These are phyloP conservation scores for Taenioides sp. DNA, from an alignment of 2,797 vertebrate species.

Conservation along the genomic window DNA sequence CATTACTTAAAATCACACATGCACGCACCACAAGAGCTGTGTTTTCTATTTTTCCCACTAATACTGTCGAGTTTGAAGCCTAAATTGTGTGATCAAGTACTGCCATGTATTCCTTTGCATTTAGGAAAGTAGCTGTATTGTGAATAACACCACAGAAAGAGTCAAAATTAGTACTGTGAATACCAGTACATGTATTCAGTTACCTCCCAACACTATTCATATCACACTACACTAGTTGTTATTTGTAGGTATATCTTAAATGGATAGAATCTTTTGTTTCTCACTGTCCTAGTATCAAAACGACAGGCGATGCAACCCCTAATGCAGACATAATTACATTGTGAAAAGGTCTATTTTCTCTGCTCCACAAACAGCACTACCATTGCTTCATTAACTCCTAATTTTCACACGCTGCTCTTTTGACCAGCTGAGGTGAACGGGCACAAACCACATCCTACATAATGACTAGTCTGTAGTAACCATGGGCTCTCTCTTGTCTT, in stretches of 20 bases:
- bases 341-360: slow-evolving; percentile 50
- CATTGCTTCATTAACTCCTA: slow-evolving; percentile 67
- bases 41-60: no score
- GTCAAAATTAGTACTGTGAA: no score
- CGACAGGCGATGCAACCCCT: slow-evolving; percentile 32
- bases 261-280: slow-evolving; percentile 11
- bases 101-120: no score
- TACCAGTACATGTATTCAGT: no score
- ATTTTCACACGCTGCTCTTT: slow-evolving; percentile 68
- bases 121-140: no score
- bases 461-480: slow-evolving; percentile 71
- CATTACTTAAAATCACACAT: no score
- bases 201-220: background rate
- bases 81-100: no score
- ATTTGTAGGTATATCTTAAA: background rate
- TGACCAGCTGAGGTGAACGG: slow-evolving; percentile 67
- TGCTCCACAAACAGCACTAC: slow-evolving; percentile 39
- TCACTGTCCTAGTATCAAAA: slow-evolving; percentile 30
- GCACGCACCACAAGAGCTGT: no score
- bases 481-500: slow-evolving; percentile 68
- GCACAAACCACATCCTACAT: slow-evolving; percentile 66
- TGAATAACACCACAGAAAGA: no score
- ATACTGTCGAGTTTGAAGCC: no score
- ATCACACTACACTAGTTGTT: background rate
- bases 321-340: slow-evolving; percentile 52